Base-by-base conservation (phyloP, 2,888 invertebrate genomes). In the Tinea trinotella region DNA sequence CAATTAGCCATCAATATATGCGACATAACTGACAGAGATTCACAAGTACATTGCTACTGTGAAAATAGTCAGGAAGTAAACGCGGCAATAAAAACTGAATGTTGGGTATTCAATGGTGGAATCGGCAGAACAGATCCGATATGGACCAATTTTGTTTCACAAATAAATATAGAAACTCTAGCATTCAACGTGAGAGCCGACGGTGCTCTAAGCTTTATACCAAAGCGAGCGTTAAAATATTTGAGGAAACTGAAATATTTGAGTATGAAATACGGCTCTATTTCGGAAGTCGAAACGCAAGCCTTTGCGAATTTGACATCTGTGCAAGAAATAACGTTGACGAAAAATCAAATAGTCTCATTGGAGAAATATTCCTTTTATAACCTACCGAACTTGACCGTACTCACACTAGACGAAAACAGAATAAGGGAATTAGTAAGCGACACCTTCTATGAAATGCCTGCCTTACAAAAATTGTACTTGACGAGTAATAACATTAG, bases 401-500 rank as follows among this genome's bases (percentile, higher is more conserved):
- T 90, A 36, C 81, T 95, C 49, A 91, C 90, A 60, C 74, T 95
- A 64, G 91, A 92, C 59, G 91, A 92, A 62, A 95, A 95, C 75
- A 87, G 87, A 64, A 91, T 95, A 66, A 87, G 88, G 19, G 93
- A 92, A 67, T 86, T 95, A 59, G 90, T 91, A 64, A 88, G 91
- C 49, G 90, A 91, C 62, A 92, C 92, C 1, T 95, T 95, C 74
- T 89, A 91, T 53, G 91, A 92, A 67, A 71, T 94, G 56, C 93
- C 94, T 0, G 82, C 87, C 17, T 77, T 94, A 61, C 90, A 90
- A 61, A 90, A 92, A 62, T 87, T 98, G 54, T 92, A 91, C 65
- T 87, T 98, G 55, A 95, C 95, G 67, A 92, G 92, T 70, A 98
- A 98, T 79, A 92, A 93, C 64, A 88, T 98, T 59, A 93, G 92